phyloP scores from a whole-genome alignment of 2,797 vertebrate species.

The Epinephelus awoara region DNA sequence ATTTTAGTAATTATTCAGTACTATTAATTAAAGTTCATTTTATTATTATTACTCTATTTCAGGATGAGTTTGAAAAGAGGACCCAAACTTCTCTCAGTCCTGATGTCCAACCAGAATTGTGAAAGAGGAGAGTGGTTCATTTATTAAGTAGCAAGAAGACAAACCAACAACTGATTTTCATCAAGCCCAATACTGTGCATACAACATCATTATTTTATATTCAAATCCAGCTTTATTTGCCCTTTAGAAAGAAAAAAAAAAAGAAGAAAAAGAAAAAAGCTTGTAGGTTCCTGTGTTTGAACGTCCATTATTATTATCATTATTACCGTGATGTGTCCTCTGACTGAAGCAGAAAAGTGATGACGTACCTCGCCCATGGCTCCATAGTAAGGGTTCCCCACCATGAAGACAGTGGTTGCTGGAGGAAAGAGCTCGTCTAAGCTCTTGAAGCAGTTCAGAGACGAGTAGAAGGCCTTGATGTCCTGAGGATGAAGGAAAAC shows the following conservation, averaged over 20 bases:
- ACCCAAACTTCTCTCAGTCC: background rate
- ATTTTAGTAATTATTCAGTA: background rate
- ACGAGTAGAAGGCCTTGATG: constrained; percentile 92
- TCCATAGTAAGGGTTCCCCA: constrained; percentile 96
- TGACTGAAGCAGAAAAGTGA: background rate
- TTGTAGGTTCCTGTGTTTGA: background rate
- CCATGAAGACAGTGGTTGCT: constrained; percentile 93
- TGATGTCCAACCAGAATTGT: background rate
- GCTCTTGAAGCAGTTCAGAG: constrained; percentile 89
- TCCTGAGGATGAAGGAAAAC: constrained; percentile 79
- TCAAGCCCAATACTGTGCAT: too few species aligned
- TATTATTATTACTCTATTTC: background rate
- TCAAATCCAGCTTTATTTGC: background rate
- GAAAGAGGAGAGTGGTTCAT: background rate
- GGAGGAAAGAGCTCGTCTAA: constrained; percentile 93
- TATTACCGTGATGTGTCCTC: too few species aligned
- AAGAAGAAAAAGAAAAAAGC: background rate
- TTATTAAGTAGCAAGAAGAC: too few species aligned
- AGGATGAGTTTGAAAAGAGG: background rate
- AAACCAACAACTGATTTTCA: too few species aligned
- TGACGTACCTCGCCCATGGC: constrained; percentile 93
- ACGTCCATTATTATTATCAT: too few species aligned
- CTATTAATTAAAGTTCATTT: background rate
- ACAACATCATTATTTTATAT: too few species aligned
- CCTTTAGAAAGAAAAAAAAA: too few species aligned